A percentile compares a stretch with the other conserved stretches of the same genome.
Evolutionary conservation across 2,888 invertebrate genomes (phyloP).

Genomic region (Metopia argyrocephala): DNA sequence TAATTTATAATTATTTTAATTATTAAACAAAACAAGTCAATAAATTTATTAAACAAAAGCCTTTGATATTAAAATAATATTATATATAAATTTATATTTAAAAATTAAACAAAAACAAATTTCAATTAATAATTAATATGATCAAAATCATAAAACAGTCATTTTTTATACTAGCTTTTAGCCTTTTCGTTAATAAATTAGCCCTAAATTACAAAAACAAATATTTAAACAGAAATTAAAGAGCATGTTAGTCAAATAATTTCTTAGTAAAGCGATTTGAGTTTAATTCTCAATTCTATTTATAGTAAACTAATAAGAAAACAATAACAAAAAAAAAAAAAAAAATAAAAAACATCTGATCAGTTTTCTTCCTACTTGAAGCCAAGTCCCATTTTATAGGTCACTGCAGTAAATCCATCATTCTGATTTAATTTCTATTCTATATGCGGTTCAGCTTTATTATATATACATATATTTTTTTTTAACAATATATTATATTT

Average conservation of each 20-base stretch:
- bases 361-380: background rate
- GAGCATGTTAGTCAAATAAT: background rate
- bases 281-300: background rate
- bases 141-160: constrained; percentile 45
- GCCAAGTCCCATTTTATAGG: background rate
- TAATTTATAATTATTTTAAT: constrained; percentile 35
- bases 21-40: constrained; percentile 18
- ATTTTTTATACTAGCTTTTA: constrained; percentile 67
- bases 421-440: constrained; percentile 79
- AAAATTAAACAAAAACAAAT: constrained; percentile 21
- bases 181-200: constrained; percentile 65
- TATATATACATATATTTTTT: constrained; percentile 71
- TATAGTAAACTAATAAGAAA: background rate
- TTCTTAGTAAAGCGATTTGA: constrained; percentile 25
- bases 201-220: constrained; percentile 45
- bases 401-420: constrained; percentile 68
- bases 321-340: background rate
- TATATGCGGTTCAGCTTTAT: constrained; percentile 80
- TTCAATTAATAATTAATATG: constrained; percentile 31
- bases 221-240: constrained; percentile 9
- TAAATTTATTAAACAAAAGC: constrained; percentile 54
- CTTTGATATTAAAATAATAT: constrained; percentile 57
- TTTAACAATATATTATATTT: background rate
- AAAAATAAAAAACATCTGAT: background rate
- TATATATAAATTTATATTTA: constrained; percentile 26